These are phyloP conservation scores for Anticlea derivata DNA, from an alignment of 2,888 invertebrate genomes.

Conservation along the genomic window DNA sequence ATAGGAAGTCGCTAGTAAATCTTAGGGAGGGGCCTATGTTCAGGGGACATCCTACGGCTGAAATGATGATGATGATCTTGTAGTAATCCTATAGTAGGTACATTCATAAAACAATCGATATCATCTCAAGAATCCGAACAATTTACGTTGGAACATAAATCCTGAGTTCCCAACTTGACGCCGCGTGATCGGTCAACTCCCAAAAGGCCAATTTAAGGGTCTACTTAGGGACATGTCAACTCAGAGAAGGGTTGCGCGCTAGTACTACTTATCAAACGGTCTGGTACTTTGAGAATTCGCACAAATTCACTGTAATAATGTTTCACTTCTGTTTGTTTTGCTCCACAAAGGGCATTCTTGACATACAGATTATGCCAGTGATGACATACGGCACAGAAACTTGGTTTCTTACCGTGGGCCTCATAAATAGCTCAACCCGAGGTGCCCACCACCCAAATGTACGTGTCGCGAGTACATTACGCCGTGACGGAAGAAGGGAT, in stretches of 20 bases:
- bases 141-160: slow-evolving; percentile 25
- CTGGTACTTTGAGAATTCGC: not conserved
- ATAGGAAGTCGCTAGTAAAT: too few relatives aligned
- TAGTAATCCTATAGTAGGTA: not conserved
- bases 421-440: too few relatives aligned
- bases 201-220: slow-evolving; percentile 50
- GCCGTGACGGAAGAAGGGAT: too few relatives aligned
- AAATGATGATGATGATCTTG: too few relatives aligned
- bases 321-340: slow-evolving; percentile 1
- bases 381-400: too few relatives aligned
- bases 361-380: too few relatives aligned
- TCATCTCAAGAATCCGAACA: slow-evolving; percentile 14
- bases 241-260: slow-evolving; percentile 47
- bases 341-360: not conserved
- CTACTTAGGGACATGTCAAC: slow-evolving; percentile 45
- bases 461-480: too few relatives aligned
- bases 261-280: slow-evolving; percentile 20
- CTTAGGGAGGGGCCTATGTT: too few relatives aligned
- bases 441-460: too few relatives aligned
- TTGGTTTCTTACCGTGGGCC: too few relatives aligned
- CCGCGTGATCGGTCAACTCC: slow-evolving; percentile 42
- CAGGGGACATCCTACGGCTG: too few relatives aligned
- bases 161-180: slow-evolving; percentile 17
- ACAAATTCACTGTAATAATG: slow-evolving; percentile 7
- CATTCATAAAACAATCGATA: slow-evolving; percentile 10